Conservation (phyloP, 2,888 invertebrate species). For the Slavum lentiscoides region DNA sequence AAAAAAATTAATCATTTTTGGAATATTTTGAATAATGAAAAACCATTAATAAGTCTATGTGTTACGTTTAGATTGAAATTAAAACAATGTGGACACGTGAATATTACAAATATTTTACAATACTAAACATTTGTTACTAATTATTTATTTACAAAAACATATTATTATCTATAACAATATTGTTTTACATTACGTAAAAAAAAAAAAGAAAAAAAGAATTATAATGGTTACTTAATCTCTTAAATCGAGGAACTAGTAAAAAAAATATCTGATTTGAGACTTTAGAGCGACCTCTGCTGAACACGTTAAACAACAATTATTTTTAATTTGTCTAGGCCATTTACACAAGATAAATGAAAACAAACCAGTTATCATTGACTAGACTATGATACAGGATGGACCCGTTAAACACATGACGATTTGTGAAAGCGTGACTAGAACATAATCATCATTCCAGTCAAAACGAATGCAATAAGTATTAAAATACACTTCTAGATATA, state of each 20-base stretch:
- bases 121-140: conserved; percentile 36
- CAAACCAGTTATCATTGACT: conserved; percentile 49
- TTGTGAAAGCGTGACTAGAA: conserved; percentile 26
- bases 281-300: conserved; percentile 37
- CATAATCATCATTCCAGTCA: conserved; percentile 1
- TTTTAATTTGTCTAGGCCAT: conserved; percentile 23
- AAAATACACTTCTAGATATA: conserved; percentile 27
- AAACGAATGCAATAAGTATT: neutral
- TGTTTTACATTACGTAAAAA: conserved; percentile 40
- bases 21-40: conserved; percentile 24
- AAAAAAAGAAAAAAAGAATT: conserved; percentile 33
- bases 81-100: conserved; percentile 42
- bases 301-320: conserved; percentile 13
- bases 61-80: conserved; percentile 40
- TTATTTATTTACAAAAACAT: conserved; percentile 48
- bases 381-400: conserved; percentile 34
- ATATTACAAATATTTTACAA: conserved; percentile 37
- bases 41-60: conserved; percentile 29
- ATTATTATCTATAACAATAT: conserved; percentile 51
- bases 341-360: conserved; percentile 13
- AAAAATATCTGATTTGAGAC: conserved; percentile 16
- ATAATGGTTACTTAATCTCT: conserved; percentile 36
- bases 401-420: conserved; percentile 14
- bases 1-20: conserved; percentile 22
- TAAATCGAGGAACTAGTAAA: conserved; percentile 47